Evolutionary conservation across 2,797 vertebrate species (phyloP).

Genomic region (Australoheros facetus): DNA sequence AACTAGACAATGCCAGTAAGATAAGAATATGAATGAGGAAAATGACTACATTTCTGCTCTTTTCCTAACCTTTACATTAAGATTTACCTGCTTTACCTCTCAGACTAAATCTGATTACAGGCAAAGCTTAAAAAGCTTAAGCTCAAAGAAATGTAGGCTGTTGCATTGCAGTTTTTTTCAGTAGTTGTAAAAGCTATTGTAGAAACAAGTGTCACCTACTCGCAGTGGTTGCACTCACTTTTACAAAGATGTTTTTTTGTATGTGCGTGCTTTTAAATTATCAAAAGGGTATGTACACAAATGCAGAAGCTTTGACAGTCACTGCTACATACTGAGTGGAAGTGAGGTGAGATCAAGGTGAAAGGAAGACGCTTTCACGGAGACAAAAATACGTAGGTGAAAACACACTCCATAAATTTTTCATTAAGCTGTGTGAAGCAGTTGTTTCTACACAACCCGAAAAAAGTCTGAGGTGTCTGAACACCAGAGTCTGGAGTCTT

Average conservation of each 20-base stretch:
- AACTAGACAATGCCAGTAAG: background rate
- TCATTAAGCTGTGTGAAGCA: background rate
- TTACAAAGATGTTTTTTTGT: background rate
- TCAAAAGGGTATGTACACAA: background rate
- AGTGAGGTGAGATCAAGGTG: slow-evolving; percentile 8
- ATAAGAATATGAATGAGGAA: background rate
- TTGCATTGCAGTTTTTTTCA: background rate
- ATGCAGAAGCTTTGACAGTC: background rate
- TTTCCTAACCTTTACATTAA: background rate
- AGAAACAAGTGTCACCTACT: background rate
- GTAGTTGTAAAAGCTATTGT: background rate
- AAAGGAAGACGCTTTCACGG: background rate
- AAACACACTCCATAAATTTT: background rate
- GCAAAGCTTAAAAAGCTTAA: background rate
- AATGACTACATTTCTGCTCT: rapidly evolving
- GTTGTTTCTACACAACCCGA: background rate
- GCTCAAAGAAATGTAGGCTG: background rate
- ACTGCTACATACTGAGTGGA: background rate
- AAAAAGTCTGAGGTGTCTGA: background rate
- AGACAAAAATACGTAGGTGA: slow-evolving; percentile 2
- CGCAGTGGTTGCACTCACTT: background rate
- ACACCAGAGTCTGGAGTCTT: background rate
- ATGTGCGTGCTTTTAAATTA: background rate
- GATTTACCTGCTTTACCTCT: background rate
- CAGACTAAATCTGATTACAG: background rate